Evolutionary conservation across 2,888 invertebrate species (phyloP), one percentile per base, ranked within the genome.

Genomic region (Norana najaformis): DNA sequence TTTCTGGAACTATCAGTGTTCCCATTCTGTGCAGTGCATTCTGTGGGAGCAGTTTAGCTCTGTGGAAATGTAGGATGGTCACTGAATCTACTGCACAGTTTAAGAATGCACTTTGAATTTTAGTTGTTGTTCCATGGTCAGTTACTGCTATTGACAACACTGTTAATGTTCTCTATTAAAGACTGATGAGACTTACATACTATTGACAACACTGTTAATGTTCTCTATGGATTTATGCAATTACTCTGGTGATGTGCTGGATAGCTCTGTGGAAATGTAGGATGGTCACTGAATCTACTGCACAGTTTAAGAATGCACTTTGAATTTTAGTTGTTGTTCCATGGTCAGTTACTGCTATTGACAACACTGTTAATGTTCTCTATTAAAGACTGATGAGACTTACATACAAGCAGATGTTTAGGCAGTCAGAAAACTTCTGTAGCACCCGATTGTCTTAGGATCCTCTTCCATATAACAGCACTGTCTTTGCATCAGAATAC

Each of bases 11-110:
- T n/a, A 69, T 69, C 8, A 85, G 36, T 20, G 30, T 85, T 85
- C 36, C 37, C 35, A 37, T 35, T 85, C 36, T 85, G 85, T 85
- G 85, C 85, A 85, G 85, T 85, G 85, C 35, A 85, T 35, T 85
- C 85, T 36, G 37, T 85, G 85, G 35, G 85, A 85, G 85, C 23
- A 37, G 23, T 85, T 85, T 1, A 16, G 35, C 85, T 85, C 85
- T 20, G 36, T 36, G 35, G n/a, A 69, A 69, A n/a, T n/a, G 1
- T 8, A 16, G 69, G 35, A n/a, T 85, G 1, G 36, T 85, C 85
- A 85, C 36, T 85, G 85, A 69, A 69, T 69, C 8, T 69, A 69
- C 69, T 69, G 69, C 69, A 69, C 69, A 69, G 30, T 69, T 69
- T 69, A 69, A n/a, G 69, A 69, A 69, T 69, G 69, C 30, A 69